Evolutionary conservation across 1,140 invertebrate genomes (phyloP).

Genomic region (Tetramorium simillimum): DNA sequence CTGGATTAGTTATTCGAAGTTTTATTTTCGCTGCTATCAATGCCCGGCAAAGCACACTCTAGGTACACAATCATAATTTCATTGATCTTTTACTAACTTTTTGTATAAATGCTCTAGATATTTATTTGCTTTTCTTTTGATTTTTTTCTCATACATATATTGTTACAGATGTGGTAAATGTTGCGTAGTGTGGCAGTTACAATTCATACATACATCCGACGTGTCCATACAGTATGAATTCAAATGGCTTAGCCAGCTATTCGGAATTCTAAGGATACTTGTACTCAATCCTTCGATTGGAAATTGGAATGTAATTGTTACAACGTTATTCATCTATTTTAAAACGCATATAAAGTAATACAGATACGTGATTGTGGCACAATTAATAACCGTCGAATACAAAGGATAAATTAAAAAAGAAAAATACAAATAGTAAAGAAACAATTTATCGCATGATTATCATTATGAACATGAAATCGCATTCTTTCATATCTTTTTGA

Average conservation of each 20-base stretch:
- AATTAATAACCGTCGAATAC: too few relatives aligned
- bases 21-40: slow-evolving; percentile 97
- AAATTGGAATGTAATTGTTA: slow-evolving; percentile 98
- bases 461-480: too few relatives aligned
- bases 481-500: too few relatives aligned
- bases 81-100: not conserved
- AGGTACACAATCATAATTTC: slow-evolving; percentile 84
- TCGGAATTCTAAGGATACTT: slow-evolving; percentile 94
- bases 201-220: slow-evolving; percentile 98
- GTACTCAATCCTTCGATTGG: slow-evolving; percentile 97
- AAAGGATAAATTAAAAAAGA: too few relatives aligned
- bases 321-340: slow-evolving; percentile 97
- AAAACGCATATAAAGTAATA: slow-evolving; percentile 95
- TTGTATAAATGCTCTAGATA: not conserved
- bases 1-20: slow-evolving; percentile 98
- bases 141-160: slow-evolving; percentile 9
- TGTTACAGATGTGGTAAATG: slow-evolving; percentile 96
- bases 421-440: too few relatives aligned
- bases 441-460: too few relatives aligned
- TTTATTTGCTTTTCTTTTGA: not conserved
- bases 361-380: slow-evolving; percentile 93
- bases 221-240: slow-evolving; percentile 95
- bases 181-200: slow-evolving; percentile 91
- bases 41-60: slow-evolving; percentile 97
- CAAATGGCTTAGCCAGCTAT: slow-evolving; percentile 95